phyloP scores from a whole-genome alignment of 2,113 vertebrate genomes.

The Polypterus bichir region DNA sequence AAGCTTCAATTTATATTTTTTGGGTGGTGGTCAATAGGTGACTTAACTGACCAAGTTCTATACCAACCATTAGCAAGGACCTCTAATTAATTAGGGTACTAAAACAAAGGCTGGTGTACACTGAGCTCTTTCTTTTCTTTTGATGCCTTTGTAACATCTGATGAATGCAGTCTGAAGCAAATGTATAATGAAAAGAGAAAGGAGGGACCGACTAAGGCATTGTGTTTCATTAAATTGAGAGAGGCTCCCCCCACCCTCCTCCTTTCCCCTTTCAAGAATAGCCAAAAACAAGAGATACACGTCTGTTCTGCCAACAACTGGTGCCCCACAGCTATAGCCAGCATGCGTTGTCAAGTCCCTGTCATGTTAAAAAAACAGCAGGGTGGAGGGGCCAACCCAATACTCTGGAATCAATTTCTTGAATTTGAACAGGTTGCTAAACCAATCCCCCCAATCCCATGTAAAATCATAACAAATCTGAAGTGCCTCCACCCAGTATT shows the following conservation, averaged over 20 bases:
- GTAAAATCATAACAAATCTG: too few relatives aligned
- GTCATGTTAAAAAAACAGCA: conserved; percentile 18
- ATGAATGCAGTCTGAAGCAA: conserved; percentile 13
- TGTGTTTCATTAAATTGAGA: conserved; percentile 25
- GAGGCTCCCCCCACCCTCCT: conserved; percentile 10
- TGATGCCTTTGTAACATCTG: conserved; percentile 4
- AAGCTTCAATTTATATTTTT: too few relatives aligned
- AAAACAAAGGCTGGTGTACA: conserved; percentile 21
- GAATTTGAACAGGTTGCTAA: too few relatives aligned
- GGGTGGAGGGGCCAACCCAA: background rate
- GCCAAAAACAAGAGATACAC: conserved; percentile 28
- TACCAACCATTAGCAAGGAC: conserved; percentile 22
- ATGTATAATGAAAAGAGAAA: conserved; percentile 15
- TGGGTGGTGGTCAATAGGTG: conserved; percentile 13
- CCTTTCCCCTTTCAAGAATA: conserved; percentile 8
- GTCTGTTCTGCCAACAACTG: conserved; percentile 22
- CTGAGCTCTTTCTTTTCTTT: conserved; percentile 4
- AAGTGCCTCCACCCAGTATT: too few relatives aligned
- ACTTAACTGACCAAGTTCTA: conserved; percentile 16
- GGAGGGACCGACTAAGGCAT: conserved; percentile 24
- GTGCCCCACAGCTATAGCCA: conserved; percentile 27
- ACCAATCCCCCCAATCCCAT: too few relatives aligned
- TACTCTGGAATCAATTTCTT: conserved; percentile 2
- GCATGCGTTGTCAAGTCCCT: conserved; percentile 29
- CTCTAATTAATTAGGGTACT: conserved; percentile 27